phyloP scores from a whole-genome alignment of 2,888 invertebrate species.

The Panzeria rudis region DNA sequence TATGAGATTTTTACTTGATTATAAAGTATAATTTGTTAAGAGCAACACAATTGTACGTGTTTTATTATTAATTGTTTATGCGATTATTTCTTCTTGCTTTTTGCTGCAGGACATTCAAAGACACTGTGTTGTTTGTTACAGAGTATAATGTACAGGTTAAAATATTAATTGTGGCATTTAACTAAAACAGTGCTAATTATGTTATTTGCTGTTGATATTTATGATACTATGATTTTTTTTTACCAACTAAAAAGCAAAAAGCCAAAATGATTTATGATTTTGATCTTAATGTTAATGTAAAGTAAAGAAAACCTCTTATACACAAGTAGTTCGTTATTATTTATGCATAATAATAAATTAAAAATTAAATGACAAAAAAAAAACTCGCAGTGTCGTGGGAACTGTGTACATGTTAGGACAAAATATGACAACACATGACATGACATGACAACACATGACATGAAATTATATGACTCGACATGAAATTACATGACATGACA shows the following conservation, averaged over 20 bases:
- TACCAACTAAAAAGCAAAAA: not conserved
- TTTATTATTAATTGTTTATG: slow-evolving; percentile 72
- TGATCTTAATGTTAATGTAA: too few species aligned
- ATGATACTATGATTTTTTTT: slow-evolving; percentile 41
- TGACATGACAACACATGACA: too few species aligned
- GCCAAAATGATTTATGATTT: slow-evolving; percentile 45
- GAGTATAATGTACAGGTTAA: slow-evolving; percentile 22
- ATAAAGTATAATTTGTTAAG: slow-evolving; percentile 70
- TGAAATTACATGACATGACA: too few species aligned
- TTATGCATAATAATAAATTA: too few species aligned
- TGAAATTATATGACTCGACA: too few species aligned
- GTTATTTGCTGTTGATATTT: slow-evolving; percentile 68
- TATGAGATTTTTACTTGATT: slow-evolving; percentile 62
- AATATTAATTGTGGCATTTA: slow-evolving; percentile 71
- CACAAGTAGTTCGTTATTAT: too few species aligned
- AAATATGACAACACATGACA: too few species aligned
- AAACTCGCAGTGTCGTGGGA: too few species aligned
- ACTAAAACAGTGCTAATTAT: slow-evolving; percentile 71
- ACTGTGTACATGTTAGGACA: too few species aligned
- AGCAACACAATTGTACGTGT: slow-evolving; percentile 70
- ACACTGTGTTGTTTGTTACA: slow-evolving; percentile 1
- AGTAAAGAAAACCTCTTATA: too few species aligned
- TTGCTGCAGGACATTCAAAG: slow-evolving; percentile 5
- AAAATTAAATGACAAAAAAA: too few species aligned
- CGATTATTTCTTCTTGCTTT: slow-evolving; percentile 28